phyloP scores from a whole-genome alignment of 2,797 vertebrate genomes.

The Spinus pinus region DNA sequence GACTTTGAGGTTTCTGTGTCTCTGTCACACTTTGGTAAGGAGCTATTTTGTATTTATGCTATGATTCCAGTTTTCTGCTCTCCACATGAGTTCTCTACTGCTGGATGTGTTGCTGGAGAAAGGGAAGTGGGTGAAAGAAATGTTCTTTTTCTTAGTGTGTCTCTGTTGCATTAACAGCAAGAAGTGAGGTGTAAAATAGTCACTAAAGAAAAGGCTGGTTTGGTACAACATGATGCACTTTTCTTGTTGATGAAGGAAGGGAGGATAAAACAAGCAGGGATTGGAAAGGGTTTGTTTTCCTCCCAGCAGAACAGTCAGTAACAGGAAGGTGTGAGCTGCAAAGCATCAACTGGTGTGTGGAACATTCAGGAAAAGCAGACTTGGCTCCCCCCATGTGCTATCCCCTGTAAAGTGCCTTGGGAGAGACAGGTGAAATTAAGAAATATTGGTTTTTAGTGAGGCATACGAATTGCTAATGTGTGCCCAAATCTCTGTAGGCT shows the following conservation, averaged over 20 bases:
- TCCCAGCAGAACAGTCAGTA: background rate
- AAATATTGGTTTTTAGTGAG: background rate
- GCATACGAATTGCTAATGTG: accelerated
- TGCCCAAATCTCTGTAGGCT: background rate
- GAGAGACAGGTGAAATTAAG: background rate
- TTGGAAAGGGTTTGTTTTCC: background rate
- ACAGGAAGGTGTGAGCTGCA: background rate
- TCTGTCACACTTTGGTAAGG: background rate
- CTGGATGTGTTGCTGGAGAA: background rate
- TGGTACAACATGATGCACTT: background rate
- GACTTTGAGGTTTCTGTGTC: background rate
- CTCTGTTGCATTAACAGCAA: background rate
- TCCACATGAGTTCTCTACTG: accelerated
- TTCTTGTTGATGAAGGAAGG: background rate
- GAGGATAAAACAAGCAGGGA: background rate
- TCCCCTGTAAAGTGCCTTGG: background rate
- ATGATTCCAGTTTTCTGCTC: background rate
- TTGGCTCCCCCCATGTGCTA: accelerated
- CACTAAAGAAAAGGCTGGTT: background rate
- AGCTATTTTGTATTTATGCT: accelerated
- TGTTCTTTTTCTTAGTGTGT: background rate
- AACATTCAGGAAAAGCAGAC: background rate
- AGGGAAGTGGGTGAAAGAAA: too few species aligned
- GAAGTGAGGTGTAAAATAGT: background rate
- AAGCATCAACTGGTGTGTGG: background rate